Percentiles rank a stretch among this genome's conserved stretches.
Evolutionary conservation across 2,113 vertebrate species (phyloP).

Genomic region (Genyomyrus donnyi): DNA sequence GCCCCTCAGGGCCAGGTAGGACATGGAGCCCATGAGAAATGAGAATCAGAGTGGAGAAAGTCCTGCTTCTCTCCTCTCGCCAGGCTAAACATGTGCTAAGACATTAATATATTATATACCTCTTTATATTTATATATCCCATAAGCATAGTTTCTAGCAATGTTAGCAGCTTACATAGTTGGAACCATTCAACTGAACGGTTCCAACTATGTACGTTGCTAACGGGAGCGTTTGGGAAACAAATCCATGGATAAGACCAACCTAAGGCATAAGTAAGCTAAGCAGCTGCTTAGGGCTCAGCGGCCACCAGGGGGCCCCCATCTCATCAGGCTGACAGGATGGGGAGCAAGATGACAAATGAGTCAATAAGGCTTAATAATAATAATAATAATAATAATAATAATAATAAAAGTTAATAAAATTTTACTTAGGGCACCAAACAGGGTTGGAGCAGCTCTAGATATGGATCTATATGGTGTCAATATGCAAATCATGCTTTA

Average conservation of each 20-base stretch:
- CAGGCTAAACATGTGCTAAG: neutral
- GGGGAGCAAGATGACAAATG: neutral
- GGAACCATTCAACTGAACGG: neutral
- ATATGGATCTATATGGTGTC: neutral
- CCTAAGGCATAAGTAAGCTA: neutral
- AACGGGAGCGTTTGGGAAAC: neutral
- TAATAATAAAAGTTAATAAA: neutral
- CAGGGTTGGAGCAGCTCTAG: neutral
- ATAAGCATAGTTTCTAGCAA: neutral
- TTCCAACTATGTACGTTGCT: neutral
- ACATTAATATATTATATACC: neutral
- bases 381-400: no score
- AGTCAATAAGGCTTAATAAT: no score
- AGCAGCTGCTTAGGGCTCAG: neutral
- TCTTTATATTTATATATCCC: neutral
- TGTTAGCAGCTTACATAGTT: neutral
- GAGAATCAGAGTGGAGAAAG: neutral
- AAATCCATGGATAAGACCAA: neutral
- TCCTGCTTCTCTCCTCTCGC: neutral
- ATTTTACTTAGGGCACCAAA: neutral
- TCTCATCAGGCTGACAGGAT: neutral
- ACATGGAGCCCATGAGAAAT: neutral
- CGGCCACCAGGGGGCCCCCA: neutral
- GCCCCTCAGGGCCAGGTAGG: constrained; percentile 50
- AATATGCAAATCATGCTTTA: neutral